Evolutionary conservation across 2,888 invertebrate genomes (phyloP).

Genomic region (Rhimphoctona megacephalus): DNA sequence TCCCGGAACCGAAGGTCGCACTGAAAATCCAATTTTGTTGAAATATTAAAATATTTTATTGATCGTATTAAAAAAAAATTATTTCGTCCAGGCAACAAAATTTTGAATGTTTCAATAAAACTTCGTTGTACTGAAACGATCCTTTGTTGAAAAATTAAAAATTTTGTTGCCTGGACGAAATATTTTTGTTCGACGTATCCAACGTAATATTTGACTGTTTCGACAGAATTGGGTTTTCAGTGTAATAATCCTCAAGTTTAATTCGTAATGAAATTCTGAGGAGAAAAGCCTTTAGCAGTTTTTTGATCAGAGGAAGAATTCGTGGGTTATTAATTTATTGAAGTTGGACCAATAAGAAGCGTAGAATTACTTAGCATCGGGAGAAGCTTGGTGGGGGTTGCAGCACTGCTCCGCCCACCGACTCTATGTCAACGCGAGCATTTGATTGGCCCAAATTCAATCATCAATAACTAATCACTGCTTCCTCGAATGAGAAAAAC

Average conservation of each 20-base stretch:
- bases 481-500: background rate
- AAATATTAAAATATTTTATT: too few relatives aligned
- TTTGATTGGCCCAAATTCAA: background rate
- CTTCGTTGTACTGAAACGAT: too few relatives aligned
- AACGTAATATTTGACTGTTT: too few relatives aligned
- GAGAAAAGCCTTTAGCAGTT: background rate
- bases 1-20: slow-evolving; percentile 11
- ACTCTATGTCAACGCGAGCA: background rate
- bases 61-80: too few relatives aligned
- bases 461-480: background rate
- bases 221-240: too few relatives aligned
- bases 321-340: background rate
- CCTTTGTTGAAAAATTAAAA: too few relatives aligned
- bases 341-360: background rate
- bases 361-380: background rate
- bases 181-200: too few relatives aligned
- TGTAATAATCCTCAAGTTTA: background rate
- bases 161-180: too few relatives aligned
- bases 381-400: background rate
- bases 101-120: too few relatives aligned
- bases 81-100: too few relatives aligned
- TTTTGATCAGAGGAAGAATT: background rate
- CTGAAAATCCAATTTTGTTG: too few relatives aligned
- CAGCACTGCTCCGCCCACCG: background rate
- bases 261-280: background rate